phyloP scores from a whole-genome alignment of 2,797 vertebrate genomes.

The Capromys pilorides region DNA sequence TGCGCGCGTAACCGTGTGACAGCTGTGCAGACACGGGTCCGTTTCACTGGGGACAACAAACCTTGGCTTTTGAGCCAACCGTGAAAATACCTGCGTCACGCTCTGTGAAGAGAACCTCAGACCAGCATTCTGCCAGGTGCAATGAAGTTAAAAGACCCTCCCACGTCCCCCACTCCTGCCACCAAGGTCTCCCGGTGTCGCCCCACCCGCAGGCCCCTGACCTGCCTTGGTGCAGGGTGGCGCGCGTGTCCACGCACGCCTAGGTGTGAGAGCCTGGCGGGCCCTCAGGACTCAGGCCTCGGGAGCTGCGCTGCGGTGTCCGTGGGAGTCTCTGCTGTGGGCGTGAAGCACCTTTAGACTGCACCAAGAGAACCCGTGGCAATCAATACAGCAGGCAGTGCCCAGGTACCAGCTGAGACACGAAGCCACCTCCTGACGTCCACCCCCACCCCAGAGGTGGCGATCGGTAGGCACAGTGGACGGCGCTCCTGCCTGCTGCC shows the following conservation, averaged over 20 bases:
- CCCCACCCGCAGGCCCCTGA: not conserved
- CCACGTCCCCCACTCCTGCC: not conserved
- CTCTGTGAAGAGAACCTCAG: constrained; percentile 22
- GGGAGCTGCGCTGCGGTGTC: not conserved
- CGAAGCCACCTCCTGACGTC: not conserved
- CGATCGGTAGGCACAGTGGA: fast-evolving
- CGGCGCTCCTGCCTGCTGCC: not conserved
- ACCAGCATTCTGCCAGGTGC: not conserved
- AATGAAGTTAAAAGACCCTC: not conserved
- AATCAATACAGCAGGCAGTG: not conserved
- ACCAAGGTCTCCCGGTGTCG: not conserved
- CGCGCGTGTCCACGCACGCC: fast-evolving
- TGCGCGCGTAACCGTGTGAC: no score
- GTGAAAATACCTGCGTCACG: constrained; percentile 44
- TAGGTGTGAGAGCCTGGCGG: not conserved
- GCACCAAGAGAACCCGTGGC: not conserved
- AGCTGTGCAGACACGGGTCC: no score
- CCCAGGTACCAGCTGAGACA: not conserved
- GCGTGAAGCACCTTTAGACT: not conserved
- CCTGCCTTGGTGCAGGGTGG: not conserved
- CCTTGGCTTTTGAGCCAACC: constrained; percentile 55
- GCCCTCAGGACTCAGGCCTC: no score
- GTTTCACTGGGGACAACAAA: no score
- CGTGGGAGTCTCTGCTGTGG: not conserved
- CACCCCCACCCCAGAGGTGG: not conserved